Evolutionary conservation across 1,140 invertebrate species (phyloP), one percentile per base, ranked within the genome.

Genomic region (Brachionus rubens): DNA sequence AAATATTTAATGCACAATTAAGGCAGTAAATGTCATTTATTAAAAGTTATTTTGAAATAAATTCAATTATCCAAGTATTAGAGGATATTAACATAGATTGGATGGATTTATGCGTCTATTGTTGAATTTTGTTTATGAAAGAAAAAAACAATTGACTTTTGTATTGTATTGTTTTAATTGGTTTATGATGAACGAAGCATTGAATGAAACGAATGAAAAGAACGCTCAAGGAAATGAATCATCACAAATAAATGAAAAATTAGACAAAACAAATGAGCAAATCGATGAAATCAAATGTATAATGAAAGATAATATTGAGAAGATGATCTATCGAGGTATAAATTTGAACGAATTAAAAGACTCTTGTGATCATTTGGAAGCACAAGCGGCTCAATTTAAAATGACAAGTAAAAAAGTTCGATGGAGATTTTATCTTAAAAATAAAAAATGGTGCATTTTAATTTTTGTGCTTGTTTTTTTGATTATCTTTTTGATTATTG

Each of bases 251-350:
- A 36, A 46, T 43, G 33, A 26, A 43, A 65, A 65, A 41, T 43
- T 65, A 19, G 59, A 65, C 9, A 21, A 65, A 16, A 43, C 7
- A 3, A n/a, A 65, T 24, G 43, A 65, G 12, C 36, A 65, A 65
- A 43, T 65, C 10, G 59, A 65, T 43, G 59, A 65, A 6, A 43
- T 65, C 4, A 65, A 65, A n/a, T 24, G 30, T 12, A 65, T 65
- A 43, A 65, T 65, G 59, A 65, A 43, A 65, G 59, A 65, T 41
- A 65, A 65, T 12, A 65, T 65, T 43, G 59, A 65, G 9, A 65
- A 65, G 43, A 65, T 65, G 59, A 43, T 65, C 2, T 14, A 65
- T 43, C 59, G 59, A 6, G 59, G 59, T 24, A 16, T 65, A 24
- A 65, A 65, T 21, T 65, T 65, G 24, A 65, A 16, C 14, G 36